Evolutionary conservation across 2,797 vertebrate species (phyloP).

Genomic region (Microhierax caerulescens): DNA sequence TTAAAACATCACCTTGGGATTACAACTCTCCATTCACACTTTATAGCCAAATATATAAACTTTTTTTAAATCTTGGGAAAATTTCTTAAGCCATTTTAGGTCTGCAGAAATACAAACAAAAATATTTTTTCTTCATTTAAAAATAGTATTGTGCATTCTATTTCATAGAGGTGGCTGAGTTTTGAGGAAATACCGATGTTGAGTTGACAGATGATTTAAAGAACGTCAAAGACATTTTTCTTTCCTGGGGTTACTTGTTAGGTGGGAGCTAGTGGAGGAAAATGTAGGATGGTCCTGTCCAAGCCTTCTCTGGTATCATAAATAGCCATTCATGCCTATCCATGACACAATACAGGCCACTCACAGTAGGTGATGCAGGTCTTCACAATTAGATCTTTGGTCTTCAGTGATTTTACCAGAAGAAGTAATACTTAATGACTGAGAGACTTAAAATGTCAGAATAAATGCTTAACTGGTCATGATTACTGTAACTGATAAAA

Average conservation of each 20-base stretch:
- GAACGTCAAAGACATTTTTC: not conserved
- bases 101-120: not conserved
- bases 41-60: not conserved
- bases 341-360: not conserved
- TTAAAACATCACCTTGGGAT: not conserved
- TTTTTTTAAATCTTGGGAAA: not conserved
- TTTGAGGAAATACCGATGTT: not conserved
- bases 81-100: not conserved
- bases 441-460: not conserved
- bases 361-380: not conserved
- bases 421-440: not conserved
- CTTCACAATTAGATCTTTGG: not conserved
- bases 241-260: not conserved
- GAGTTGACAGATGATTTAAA: not conserved
- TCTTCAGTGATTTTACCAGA: constrained; percentile 6
- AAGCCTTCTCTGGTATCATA: not conserved
- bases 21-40: not conserved
- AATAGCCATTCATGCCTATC: not conserved
- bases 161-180: not conserved
- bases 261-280: not conserved
- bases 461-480: not conserved
- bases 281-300: not conserved
- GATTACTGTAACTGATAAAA: not conserved
- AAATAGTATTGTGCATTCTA: not conserved
- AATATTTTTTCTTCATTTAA: not conserved